These are phyloP conservation scores for Loripinus fragilis DNA, from an alignment of 2,888 invertebrate genomes.

Conservation along the genomic window DNA sequence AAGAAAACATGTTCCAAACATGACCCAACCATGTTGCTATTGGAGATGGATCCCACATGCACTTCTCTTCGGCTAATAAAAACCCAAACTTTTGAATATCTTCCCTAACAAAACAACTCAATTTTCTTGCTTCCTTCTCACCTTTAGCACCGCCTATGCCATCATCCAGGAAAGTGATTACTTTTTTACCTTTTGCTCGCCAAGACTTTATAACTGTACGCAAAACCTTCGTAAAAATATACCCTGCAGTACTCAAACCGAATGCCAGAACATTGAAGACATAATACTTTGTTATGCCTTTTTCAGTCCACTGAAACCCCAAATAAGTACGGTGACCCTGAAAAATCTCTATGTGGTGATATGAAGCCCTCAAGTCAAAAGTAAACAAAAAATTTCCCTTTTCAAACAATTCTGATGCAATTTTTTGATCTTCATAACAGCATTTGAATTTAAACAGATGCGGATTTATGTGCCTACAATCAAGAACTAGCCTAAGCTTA, in stretches of 20 bases:
- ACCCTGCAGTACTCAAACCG: constrained; percentile 48
- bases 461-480: constrained; percentile 45
- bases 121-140: too few relatives aligned
- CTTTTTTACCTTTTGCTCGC: constrained; percentile 33
- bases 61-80: constrained; percentile 56
- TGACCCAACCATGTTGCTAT: constrained; percentile 39
- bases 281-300: constrained; percentile 25
- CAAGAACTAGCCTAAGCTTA: constrained; percentile 36
- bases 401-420: constrained; percentile 31
- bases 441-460: constrained; percentile 19
- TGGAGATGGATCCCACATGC: constrained; percentile 39
- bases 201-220: constrained; percentile 31
- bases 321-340: constrained; percentile 23
- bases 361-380: constrained; percentile 33
- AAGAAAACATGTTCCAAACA: constrained; percentile 33
- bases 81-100: constrained; percentile 51
- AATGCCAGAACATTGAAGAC: constrained; percentile 53
- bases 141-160: constrained; percentile 44
- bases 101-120: too few relatives aligned
- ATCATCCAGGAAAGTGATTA: constrained; percentile 53
- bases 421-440: not conserved
- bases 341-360: constrained; percentile 34
- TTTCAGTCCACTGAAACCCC: constrained; percentile 15
- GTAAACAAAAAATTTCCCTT: constrained; percentile 31
- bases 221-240: constrained; percentile 48